These are phyloP conservation scores for Chloroceryle amazona DNA, from an alignment of 2,797 vertebrate genomes.

Conservation along the genomic window DNA sequence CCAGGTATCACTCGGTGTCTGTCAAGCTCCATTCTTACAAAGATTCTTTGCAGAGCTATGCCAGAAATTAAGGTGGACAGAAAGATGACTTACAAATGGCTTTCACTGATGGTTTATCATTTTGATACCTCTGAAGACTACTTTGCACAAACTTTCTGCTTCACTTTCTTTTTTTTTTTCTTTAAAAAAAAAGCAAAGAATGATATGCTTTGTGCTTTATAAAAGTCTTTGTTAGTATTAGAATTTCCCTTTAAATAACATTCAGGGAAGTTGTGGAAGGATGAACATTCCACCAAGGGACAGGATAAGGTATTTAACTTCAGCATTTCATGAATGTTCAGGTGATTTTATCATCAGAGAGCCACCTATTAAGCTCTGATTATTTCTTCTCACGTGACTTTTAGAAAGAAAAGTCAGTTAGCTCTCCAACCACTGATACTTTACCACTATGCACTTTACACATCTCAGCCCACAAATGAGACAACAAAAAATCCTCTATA, in stretches of 20 bases:
- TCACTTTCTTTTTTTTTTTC: neutral
- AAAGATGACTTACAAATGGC: neutral
- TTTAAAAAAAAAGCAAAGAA: neutral
- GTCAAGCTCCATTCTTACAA: neutral
- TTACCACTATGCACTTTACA: neutral
- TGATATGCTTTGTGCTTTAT: neutral
- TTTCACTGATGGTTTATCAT: neutral
- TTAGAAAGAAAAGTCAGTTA: neutral
- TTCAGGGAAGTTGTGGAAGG: neutral
- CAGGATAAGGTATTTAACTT: neutral
- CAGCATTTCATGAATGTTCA: neutral
- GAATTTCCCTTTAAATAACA: neutral
- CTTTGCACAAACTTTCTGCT: neutral
- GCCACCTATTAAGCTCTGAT: neutral
- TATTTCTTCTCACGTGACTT: neutral
- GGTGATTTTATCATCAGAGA: neutral
- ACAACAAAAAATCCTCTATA: neutral
- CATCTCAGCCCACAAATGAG: neutral
- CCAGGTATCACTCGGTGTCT: neutral
- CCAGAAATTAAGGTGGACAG: neutral
- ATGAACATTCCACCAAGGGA: neutral
- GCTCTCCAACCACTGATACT: neutral
- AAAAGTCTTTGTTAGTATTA: neutral
- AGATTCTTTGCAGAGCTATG: neutral
- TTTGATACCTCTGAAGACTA: neutral